phyloP scores from a whole-genome alignment of 2,888 invertebrate genomes.

The Abrostola triplasia region DNA sequence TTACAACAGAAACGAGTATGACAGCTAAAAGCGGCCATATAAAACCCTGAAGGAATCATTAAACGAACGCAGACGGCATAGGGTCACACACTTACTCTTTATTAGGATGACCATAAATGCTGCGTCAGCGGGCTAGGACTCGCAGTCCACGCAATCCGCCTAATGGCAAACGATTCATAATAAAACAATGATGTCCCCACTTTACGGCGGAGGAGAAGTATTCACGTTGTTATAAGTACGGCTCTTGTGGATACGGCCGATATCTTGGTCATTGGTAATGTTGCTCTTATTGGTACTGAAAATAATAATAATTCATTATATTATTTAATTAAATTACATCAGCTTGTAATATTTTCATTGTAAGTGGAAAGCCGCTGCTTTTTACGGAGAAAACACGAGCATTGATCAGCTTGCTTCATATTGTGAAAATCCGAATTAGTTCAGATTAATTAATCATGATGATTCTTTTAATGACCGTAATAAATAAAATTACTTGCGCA shows the following conservation, averaged over 20 bases:
- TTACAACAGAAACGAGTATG: constrained; percentile 2
- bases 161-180: constrained; percentile 71
- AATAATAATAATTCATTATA: no score
- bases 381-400: no score
- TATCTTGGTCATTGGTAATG: constrained; percentile 30
- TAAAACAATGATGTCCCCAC: constrained; percentile 70
- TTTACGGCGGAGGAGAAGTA: constrained; percentile 60
- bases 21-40: constrained; percentile 43
- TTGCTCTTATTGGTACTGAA: constrained; percentile 22
- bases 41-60: constrained; percentile 65
- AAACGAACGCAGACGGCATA: constrained; percentile 65
- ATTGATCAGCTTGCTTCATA: no score
- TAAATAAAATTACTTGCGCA: no score
- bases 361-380: no score
- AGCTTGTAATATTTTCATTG: no score
- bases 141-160: constrained; percentile 63
- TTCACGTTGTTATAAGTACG: constrained; percentile 52
- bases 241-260: constrained; percentile 42
- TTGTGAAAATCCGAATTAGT: no score
- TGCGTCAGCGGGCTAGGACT: constrained; percentile 60
- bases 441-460: no score
- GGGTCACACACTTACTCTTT: constrained; percentile 66
- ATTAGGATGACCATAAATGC: constrained; percentile 70
- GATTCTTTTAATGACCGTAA: no score
- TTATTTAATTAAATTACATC: no score